Evolutionary conservation across 2,797 vertebrate genomes (phyloP).

Genomic region (Sebastes trivittatus): DNA sequence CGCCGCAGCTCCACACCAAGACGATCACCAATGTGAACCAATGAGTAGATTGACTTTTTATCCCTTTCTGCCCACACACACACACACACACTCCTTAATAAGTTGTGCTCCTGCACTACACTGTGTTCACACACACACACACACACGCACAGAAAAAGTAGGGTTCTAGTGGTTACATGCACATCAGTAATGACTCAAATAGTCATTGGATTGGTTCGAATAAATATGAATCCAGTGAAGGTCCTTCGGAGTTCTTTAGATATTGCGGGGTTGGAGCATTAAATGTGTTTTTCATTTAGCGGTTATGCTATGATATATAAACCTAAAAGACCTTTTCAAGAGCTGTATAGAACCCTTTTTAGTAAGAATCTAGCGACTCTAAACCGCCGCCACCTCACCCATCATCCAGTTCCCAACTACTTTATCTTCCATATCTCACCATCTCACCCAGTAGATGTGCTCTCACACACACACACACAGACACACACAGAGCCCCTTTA

Average conservation of each 20-base stretch:
- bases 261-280: conserved; percentile 10
- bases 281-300: conserved; percentile 9
- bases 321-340: background rate
- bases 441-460: conserved; percentile 10
- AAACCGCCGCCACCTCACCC: conserved; percentile 16
- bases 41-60: conserved; percentile 18
- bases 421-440: conserved; percentile 2
- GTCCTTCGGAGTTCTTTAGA: conserved; percentile 9
- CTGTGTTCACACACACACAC: background rate
- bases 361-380: conserved; percentile 11
- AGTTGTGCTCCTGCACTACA: conserved; percentile 4
- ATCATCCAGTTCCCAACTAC: background rate
- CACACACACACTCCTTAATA: background rate
- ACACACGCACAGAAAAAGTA: background rate
- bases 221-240: background rate
- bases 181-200: background rate
- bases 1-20: conserved; percentile 20
- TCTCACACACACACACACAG: background rate
- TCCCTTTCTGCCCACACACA: background rate
- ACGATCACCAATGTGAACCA: conserved; percentile 31
- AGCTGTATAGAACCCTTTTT: conserved; percentile 26
- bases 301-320: conserved; percentile 7
- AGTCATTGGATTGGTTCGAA: background rate
- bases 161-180: background rate
- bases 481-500: background rate